Evolutionary conservation across 2,888 invertebrate species (phyloP), one percentile per base, ranked within the genome.

Genomic region (Plagodis dolabraria): DNA sequence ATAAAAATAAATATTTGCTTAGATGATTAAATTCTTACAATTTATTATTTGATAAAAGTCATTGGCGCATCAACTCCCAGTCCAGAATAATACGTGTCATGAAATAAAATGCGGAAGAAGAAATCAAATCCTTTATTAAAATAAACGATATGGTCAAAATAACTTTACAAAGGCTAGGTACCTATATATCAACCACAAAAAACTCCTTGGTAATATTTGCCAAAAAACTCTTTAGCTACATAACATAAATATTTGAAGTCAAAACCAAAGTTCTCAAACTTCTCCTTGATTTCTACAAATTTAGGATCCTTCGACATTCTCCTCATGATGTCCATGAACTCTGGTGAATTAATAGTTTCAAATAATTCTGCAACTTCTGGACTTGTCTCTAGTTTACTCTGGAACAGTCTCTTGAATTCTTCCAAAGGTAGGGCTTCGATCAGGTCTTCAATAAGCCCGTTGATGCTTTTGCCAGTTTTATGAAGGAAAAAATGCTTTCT

Each of bases 311-410:
- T 57, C 5, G 70, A 65, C 71, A 82, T 69, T 57, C 71, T 76
- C 50, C 69, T 72, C 61, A 81, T 52, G 52, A 82, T 82, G 33
- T 71, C 71, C 60, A 75, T 62, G 60, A 82, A 81, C 63, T 82
- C 79, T 48, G 75, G 67, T 0, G 80, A 77, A 53, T 73, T 77
- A 9, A 83, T 66, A 4, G 67, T 75, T 63, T 74, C 71, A 35
- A 79, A 72, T 36, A 82, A 55, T 50, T 77, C 59, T 9, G 70
- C 71, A 46, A 81, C 58, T 62, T 79, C 78, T 11, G 72, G 69
- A 33, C 58, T 71, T 5, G 64, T 76, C 68, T 77, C 66, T 11
- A 82, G 59, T 70, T 82, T 81, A 11, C 49, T 68, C 64, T 82
- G 70, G 8, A 82, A 78, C 36, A 82, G 62, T 47, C 72, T 61